Conservation (phyloP, 2,888 invertebrate species). For the Bellardia bayeri region DNA sequence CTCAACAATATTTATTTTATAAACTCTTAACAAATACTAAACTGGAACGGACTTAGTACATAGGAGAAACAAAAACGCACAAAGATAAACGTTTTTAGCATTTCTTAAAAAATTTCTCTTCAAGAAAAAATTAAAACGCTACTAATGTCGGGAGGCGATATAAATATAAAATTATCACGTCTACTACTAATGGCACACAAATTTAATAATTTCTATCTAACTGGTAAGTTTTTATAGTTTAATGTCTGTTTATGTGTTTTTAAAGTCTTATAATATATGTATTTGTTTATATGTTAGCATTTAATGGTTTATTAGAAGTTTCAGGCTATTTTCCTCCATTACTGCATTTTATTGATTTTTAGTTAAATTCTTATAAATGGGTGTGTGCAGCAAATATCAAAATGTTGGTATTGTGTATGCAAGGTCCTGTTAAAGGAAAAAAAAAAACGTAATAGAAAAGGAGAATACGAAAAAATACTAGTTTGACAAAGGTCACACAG, state of each 20-base stretch:
- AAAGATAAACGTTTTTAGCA: conserved; percentile 16
- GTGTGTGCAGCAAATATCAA: conserved; percentile 63
- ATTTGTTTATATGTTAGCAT: background rate
- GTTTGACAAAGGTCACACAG: background rate
- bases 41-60: conserved; percentile 4
- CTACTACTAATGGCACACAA: conserved; percentile 92
- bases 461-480: background rate
- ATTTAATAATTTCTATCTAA: conserved; percentile 95
- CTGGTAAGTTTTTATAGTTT: conserved; percentile 86
- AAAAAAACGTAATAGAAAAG: background rate
- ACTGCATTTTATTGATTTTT: conserved; percentile 67
- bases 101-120: conserved; percentile 17
- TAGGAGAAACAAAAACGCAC: conserved; percentile 46
- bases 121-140: conserved; percentile 58
- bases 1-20: conserved; percentile 22
- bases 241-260: too few relatives aligned
- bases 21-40: conserved; percentile 28
- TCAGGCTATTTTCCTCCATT: background rate
- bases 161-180: conserved; percentile 86
- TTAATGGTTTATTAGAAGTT: background rate
- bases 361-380: conserved; percentile 58
- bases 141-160: conserved; percentile 82
- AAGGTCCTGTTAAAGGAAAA: conserved; percentile 56
- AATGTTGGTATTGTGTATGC: conserved; percentile 7
- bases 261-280: too few relatives aligned